phyloP scores from a whole-genome alignment of 2,113 vertebrate species.

The Polyodon spathula region DNA sequence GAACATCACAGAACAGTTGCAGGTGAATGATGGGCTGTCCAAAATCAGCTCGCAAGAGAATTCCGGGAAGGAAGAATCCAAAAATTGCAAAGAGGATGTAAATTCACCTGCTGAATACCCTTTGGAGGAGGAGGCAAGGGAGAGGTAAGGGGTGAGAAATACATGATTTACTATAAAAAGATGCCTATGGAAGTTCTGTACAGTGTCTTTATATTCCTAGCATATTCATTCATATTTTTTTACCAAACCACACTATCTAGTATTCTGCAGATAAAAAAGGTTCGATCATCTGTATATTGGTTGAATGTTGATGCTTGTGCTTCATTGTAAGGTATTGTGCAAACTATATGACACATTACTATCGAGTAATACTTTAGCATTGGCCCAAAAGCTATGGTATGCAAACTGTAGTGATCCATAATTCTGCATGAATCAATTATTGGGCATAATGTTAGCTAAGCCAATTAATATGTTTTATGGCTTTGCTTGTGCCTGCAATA shows the following conservation, averaged over 20 bases:
- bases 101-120: constrained; percentile 64
- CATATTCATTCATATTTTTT: no score
- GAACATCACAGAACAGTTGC: constrained; percentile 66
- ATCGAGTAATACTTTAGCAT: no score
- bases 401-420: no score
- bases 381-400: no score
- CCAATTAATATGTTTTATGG: not conserved
- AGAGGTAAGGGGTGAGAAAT: constrained; percentile 65
- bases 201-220: no score
- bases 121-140: constrained; percentile 59
- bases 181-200: not conserved
- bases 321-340: no score
- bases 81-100: constrained; percentile 51
- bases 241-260: no score
- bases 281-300: no score
- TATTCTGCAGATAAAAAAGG: no score
- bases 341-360: no score
- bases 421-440: not conserved
- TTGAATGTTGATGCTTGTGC: no score
- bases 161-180: not conserved
- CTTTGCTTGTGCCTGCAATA: not conserved
- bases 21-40: constrained; percentile 58
- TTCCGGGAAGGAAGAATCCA: constrained; percentile 55
- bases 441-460: not conserved
- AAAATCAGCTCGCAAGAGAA: constrained; percentile 54